Conservation (phyloP, 2,888 invertebrate genomes). For the Pandemis corylana region DNA sequence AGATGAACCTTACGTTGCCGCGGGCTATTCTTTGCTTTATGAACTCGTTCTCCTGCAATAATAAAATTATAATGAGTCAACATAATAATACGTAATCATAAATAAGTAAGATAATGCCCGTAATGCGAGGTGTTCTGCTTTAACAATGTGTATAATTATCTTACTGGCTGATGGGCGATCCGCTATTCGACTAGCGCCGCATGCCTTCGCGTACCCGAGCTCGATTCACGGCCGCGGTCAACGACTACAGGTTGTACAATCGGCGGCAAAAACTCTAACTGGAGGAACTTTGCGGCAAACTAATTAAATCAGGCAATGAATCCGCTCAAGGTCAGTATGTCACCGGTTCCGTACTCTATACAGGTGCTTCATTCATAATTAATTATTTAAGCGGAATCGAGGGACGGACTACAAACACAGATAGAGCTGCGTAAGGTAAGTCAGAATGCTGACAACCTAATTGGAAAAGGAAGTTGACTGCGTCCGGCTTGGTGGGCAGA, state of each 20-base stretch:
- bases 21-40: constrained; percentile 93
- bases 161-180: constrained; percentile 18
- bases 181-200: constrained; percentile 35
- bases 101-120: constrained; percentile 21
- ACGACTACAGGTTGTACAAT: constrained; percentile 46
- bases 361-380: constrained; percentile 35
- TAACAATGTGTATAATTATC: constrained; percentile 25
- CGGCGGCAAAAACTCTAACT: background rate
- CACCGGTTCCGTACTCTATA: constrained; percentile 30
- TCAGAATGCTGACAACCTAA: constrained; percentile 44
- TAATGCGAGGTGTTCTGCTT: constrained; percentile 9
- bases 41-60: constrained; percentile 91
- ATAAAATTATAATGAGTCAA: constrained; percentile 31
- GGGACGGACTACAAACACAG: constrained; percentile 40
- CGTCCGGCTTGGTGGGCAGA: constrained; percentile 72
- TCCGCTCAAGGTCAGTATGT: constrained; percentile 37
- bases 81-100: constrained; percentile 21
- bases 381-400: constrained; percentile 37
- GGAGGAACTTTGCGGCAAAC: constrained; percentile 8
- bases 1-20: constrained; percentile 92
- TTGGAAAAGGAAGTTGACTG: constrained; percentile 65
- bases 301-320: constrained; percentile 9
- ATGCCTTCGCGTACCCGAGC: constrained; percentile 39
- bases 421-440: constrained; percentile 38
- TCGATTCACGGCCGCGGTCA: constrained; percentile 56